Evolutionary conservation across 1,140 invertebrate genomes (phyloP).

Genomic region (Habropoda laboriosa): DNA sequence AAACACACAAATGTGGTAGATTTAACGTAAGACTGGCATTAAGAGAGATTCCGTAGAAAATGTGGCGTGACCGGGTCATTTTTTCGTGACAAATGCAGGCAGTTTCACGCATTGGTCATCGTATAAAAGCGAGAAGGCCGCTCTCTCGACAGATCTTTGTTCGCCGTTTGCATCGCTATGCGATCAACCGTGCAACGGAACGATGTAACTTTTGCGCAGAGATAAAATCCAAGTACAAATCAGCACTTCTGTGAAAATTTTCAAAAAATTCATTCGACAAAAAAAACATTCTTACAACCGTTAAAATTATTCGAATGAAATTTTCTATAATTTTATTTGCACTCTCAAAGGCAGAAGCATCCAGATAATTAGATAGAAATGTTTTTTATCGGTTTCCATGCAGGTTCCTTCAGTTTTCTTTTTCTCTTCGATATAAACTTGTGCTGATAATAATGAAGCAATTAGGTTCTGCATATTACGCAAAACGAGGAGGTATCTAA

Average conservation of each 20-base stretch:
- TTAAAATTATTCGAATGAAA: too few relatives aligned
- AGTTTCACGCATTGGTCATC: slow-evolving; percentile 23
- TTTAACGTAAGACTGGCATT: not conserved
- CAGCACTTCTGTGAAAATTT: too few relatives aligned
- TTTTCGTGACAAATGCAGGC: slow-evolving; percentile 9
- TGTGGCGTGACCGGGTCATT: slow-evolving; percentile 15
- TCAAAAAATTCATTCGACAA: too few relatives aligned
- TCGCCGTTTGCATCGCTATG: not conserved
- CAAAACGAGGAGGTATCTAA: not conserved
- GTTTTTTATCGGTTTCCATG: too few relatives aligned
- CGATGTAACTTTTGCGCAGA: slow-evolving; percentile 20
- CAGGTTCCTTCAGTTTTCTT: too few relatives aligned
- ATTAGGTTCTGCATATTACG: not conserved
- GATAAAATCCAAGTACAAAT: too few relatives aligned
- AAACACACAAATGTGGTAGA: not conserved
- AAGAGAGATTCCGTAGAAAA: not conserved
- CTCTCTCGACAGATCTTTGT: slow-evolving; percentile 19
- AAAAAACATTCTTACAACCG: too few relatives aligned
- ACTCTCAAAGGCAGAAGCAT: too few relatives aligned
- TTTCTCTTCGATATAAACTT: not conserved
- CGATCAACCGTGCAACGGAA: slow-evolving; percentile 15
- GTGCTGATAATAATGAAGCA: not conserved
- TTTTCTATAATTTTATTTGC: too few relatives aligned
- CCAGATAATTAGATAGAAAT: too few relatives aligned
- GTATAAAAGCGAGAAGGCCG: slow-evolving; percentile 19